Evolutionary conservation across 2,888 invertebrate species (phyloP).

Genomic region (Marronus borbonicus): DNA sequence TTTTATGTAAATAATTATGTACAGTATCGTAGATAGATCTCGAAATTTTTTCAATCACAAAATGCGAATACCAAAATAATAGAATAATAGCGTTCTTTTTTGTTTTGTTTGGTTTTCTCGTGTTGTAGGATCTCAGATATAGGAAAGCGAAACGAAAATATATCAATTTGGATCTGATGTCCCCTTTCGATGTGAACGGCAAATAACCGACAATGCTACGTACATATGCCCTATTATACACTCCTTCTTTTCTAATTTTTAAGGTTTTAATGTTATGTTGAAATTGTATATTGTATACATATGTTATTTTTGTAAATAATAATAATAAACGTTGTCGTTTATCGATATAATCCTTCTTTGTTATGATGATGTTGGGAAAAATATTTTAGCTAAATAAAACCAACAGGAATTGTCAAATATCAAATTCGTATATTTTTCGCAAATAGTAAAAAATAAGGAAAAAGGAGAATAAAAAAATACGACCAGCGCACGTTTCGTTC

Average conservation of each 20-base stretch:
- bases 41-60: too few species aligned
- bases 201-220: slow-evolving; percentile 26
- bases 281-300: slow-evolving; percentile 49
- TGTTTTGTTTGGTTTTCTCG: slow-evolving; percentile 38
- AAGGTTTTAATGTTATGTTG: slow-evolving; percentile 46
- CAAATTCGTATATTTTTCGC: too few species aligned
- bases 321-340: slow-evolving; percentile 39
- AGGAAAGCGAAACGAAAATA: slow-evolving; percentile 65
- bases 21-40: too few species aligned
- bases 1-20: too few species aligned
- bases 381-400: too few species aligned
- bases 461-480: too few species aligned
- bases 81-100: too few species aligned
- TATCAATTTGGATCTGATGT: slow-evolving; percentile 50
- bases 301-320: slow-evolving; percentile 52
- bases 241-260: slow-evolving; percentile 38
- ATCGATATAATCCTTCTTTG: not conserved
- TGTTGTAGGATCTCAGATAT: slow-evolving; percentile 66
- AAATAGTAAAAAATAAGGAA: too few species aligned
- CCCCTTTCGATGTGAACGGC: slow-evolving; percentile 42
- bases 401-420: too few species aligned
- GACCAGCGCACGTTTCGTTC: too few species aligned
- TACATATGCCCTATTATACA: not conserved
- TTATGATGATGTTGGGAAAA: too few species aligned
- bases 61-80: too few species aligned